Conservation (phyloP, 2,797 vertebrate species). For the Oreochromis mossambicus region DNA sequence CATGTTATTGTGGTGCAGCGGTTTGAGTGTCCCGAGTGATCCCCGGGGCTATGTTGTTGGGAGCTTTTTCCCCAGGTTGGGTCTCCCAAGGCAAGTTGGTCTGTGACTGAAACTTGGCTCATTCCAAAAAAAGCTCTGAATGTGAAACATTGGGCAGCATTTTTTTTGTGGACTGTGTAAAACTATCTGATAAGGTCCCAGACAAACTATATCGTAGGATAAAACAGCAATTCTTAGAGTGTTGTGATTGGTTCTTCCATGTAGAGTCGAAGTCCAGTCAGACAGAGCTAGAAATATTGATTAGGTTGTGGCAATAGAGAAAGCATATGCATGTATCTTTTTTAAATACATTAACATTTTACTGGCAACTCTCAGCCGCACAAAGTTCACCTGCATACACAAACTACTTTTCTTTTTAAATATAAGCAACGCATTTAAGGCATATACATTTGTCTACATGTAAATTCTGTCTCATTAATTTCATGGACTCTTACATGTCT, state of each 20-base stretch:
- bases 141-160: neutral
- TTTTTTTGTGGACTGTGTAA: neutral
- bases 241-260: neutral
- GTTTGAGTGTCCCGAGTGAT: neutral
- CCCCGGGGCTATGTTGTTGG: neutral
- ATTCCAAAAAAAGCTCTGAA: neutral
- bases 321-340: neutral
- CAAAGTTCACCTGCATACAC: neutral
- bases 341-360: neutral
- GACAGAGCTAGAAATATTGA: neutral
- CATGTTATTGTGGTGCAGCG: rapidly evolving
- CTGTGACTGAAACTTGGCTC: neutral
- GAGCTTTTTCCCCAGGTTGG: neutral
- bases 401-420: neutral
- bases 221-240: neutral
- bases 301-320: neutral
- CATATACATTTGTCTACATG: neutral
- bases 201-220: neutral
- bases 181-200: neutral
- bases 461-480: neutral
- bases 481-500: neutral
- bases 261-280: neutral
- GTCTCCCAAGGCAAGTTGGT: neutral
- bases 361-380: neutral
- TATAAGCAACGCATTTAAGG: neutral